Percentiles rank a stretch among this genome's conserved stretches.
These are phyloP conservation scores for Ophonus ardosiacus DNA, from an alignment of 2,888 invertebrate genomes.

Conservation along the genomic window DNA sequence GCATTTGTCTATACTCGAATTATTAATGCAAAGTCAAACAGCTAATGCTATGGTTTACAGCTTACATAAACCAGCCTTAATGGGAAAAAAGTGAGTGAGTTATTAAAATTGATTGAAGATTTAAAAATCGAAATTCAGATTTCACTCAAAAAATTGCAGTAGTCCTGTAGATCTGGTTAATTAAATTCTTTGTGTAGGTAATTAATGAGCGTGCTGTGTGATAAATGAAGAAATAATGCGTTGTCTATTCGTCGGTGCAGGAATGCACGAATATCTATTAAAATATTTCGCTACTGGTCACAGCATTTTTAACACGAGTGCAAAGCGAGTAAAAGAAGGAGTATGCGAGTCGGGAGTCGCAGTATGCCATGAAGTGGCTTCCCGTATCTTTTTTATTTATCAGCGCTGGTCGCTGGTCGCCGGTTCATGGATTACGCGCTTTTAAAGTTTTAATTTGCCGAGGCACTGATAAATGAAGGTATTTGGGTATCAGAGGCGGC, in stretches of 20 bases:
- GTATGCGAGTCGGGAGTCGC: not conserved
- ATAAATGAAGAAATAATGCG: constrained; percentile 49
- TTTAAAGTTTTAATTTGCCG: constrained; percentile 63
- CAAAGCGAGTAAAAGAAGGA: constrained; percentile 45
- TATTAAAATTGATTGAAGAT: too few relatives aligned
- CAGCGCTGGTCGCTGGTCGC: constrained; percentile 49
- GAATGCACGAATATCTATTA: constrained; percentile 54
- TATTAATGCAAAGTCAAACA: too few relatives aligned
- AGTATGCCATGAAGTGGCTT: constrained; percentile 37
- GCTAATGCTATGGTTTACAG: too few relatives aligned
- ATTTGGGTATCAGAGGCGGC: constrained; percentile 51
- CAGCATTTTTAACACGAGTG: constrained; percentile 58
- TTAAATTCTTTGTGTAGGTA: constrained; percentile 29
- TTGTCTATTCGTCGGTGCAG: constrained; percentile 20
- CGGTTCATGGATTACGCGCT: constrained; percentile 62
- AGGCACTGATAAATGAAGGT: constrained; percentile 62
- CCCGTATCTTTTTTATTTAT: constrained; percentile 60
- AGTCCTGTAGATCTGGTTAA: constrained; percentile 6
- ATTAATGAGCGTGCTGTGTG: constrained; percentile 50
- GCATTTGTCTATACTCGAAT: too few relatives aligned
- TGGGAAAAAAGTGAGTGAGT: too few relatives aligned
- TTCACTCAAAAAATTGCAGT: not conserved
- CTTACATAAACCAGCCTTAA: too few relatives aligned
- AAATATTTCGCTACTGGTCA: constrained; percentile 61
- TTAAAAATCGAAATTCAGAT: not conserved